Base-by-base conservation (phyloP, 2,888 invertebrate species). In the Synanthedon myopaeformis region DNA sequence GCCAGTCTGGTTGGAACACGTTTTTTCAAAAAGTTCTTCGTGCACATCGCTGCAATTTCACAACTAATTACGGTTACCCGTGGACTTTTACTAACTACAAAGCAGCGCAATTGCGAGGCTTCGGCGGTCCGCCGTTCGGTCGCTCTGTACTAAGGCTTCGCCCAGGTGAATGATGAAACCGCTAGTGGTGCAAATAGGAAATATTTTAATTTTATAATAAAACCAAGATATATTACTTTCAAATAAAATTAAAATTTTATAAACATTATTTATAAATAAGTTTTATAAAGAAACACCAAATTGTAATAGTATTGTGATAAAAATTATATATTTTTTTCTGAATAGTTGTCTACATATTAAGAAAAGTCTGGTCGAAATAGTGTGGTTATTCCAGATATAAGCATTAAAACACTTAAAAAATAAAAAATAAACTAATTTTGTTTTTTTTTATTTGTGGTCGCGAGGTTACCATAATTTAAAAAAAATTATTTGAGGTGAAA, bases 131-230 rank as follows among this genome's bases (percentile, higher is more conserved):
- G 42, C 19, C 70, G 67, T 68, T 64, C 61, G 45, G 45, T 14
- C 57, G 52, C 57, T 56, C 61, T 52, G 13, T 66, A 55, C 57
- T 70, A 75, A 54, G 76, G 76, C 69, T 76, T 77, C 77, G 49
- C 52, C 61, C 59, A 63, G 60, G 64, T 65, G 65, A 61, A 62
- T 61, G 62, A 61, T 60, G 58, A 63, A 61, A 45, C 55, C 53
- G 55, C 49, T 12, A 13, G 35, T 35, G 35, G 35, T 35, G 35
- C 10, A 35, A 35, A 10, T 10, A 10, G 3, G 10, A 35, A 35
- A 35, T 35, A 35, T 35, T 35, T 35, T 10, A 35, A 35, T 10
- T 35, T 6, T 35, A 35, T 35, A 8, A 35, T 8, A 35, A 13
- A 45, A 11, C 45, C 12, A n/a, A 6, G 6, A 13, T 45, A n/a